Base-by-base conservation (phyloP, 2,888 invertebrate genomes). In the Cephus sareptanus region DNA sequence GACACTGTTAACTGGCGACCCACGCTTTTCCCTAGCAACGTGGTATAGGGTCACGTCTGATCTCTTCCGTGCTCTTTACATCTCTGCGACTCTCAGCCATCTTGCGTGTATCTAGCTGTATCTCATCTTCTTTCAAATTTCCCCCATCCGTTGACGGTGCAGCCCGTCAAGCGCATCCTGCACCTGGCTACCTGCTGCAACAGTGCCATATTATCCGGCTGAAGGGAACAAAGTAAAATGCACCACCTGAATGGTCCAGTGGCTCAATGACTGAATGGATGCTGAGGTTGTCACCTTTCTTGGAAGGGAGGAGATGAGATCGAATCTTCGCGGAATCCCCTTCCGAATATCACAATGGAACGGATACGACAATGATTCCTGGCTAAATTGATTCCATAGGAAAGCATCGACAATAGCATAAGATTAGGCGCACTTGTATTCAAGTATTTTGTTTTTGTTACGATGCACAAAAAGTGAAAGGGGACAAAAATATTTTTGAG, bases 181-280 rank as follows among this genome's bases (percentile, higher is more conserved):
- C 88, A 88, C 88, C 89, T 89, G 88, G 86, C 88, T 89, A 89
- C 87, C 89, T 88, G 88, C 83, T 71, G 56, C 56, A 56, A 6
- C 56, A 56, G 56, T 56, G 56, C 56, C 23, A 6, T 15, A 15
- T 56, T 56, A 23, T 56, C 6, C 56, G 15, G 56, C 23, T 56
- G 56, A 56, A 56, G 56, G 9, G 56, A 56, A 56, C 23, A 56
- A 56, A 56, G 2, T 56, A 23, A 23, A 56, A 56, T 23, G 56
- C 9, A 56, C 56, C 56, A 23, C 9, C 23, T 56, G 56, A 56
- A 56, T 56, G 56, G 56, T 56, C 56, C 56, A 56, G 56, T 56
- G 23, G 56, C 56, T 56, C 56, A 56, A 23, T 23, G 56, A 23
- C 23, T 56, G 9, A 56, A 23, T 56, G 56, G 23, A 56, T 23